These are phyloP conservation scores for Cyanocitta stelleri DNA, from an alignment of 2,113 vertebrate species.

Conservation along the genomic window DNA sequence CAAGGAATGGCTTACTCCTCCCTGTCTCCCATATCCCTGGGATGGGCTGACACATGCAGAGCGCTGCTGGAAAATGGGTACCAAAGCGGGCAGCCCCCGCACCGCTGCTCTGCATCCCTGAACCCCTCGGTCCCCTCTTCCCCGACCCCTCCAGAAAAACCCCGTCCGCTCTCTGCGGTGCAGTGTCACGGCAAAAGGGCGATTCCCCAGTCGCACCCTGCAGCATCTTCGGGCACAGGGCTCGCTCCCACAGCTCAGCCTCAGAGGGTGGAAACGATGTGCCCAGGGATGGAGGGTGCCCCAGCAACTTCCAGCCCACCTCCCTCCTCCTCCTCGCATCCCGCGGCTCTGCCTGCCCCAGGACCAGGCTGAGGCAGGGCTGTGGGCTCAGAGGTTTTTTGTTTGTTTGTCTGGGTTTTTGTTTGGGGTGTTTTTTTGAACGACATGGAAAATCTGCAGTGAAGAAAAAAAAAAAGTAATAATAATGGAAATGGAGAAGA, in stretches of 20 bases:
- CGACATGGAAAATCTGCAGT: background rate
- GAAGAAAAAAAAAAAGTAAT: background rate
- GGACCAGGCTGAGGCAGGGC: background rate
- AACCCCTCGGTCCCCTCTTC: background rate
- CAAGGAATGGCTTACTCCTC: background rate
- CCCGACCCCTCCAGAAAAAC: background rate
- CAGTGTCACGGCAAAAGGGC: background rate
- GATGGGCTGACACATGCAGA: slow-evolving; percentile 15
- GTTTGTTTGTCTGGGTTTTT: background rate
- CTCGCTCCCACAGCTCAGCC: background rate
- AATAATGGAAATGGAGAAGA: background rate
- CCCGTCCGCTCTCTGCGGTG: background rate
- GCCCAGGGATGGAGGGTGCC: background rate
- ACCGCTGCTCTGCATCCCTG: background rate
- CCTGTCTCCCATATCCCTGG: background rate
- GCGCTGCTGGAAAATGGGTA: background rate
- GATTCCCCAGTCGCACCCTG: background rate
- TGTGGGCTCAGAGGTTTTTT: background rate
- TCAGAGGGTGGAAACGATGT: background rate
- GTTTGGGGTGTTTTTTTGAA: background rate
- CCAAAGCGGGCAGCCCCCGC: background rate
- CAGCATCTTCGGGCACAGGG: background rate
- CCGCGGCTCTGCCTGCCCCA: background rate
- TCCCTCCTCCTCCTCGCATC: background rate
- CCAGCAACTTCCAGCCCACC: background rate